These are phyloP conservation scores for Brachynemurus nebulosus DNA, from an alignment of 2,888 invertebrate species.

Conservation along the genomic window DNA sequence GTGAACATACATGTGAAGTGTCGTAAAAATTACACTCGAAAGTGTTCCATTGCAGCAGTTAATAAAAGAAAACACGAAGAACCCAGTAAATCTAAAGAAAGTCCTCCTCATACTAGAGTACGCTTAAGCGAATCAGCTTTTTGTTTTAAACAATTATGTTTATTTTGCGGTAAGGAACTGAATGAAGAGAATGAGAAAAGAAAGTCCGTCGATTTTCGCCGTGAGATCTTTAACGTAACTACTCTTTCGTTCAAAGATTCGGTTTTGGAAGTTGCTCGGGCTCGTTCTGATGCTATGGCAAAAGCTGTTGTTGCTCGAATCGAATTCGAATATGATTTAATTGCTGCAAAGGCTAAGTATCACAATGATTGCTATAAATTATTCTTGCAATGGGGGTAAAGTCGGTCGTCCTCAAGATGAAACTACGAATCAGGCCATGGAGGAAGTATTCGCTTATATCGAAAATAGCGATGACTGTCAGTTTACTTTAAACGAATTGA, in stretches of 20 bases:
- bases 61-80: constrained; percentile 22
- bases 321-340: constrained; percentile 21
- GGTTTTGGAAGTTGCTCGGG: constrained; percentile 16
- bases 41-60: constrained; percentile 20
- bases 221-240: constrained; percentile 20
- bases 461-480: constrained; percentile 24
- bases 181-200: constrained; percentile 24
- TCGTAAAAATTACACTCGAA: constrained; percentile 22
- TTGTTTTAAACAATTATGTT: constrained; percentile 22
- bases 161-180: constrained; percentile 26
- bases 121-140: constrained; percentile 23
- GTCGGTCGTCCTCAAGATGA: constrained; percentile 25
- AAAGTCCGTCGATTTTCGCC: constrained; percentile 20
- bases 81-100: constrained; percentile 21
- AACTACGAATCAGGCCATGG: constrained; percentile 22
- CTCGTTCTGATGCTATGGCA: constrained; percentile 18
- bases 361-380: constrained; percentile 22
- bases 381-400: constrained; percentile 24
- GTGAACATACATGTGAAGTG: constrained; percentile 22
- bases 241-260: constrained; percentile 20
- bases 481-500: constrained; percentile 19
- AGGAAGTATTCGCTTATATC: constrained; percentile 25
- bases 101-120: constrained; percentile 22
- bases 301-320: constrained; percentile 23
- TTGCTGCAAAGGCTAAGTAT: constrained; percentile 25